Evolutionary conservation across 2,888 invertebrate genomes (phyloP).

Genomic region (Dromius quadrimaculatus): DNA sequence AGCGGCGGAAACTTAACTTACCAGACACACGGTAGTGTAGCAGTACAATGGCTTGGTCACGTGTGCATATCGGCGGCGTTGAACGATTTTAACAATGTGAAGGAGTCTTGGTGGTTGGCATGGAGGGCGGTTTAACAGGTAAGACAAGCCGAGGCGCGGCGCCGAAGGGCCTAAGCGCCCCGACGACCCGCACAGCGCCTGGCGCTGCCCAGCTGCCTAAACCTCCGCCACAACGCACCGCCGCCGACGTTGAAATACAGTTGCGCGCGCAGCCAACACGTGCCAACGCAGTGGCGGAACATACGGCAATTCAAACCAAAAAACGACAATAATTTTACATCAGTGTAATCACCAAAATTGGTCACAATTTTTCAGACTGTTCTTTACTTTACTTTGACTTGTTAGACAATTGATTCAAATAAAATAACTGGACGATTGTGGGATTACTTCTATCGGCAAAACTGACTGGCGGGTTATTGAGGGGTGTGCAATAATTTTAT

Average conservation of each 20-base stretch:
- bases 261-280: slow-evolving; percentile 63
- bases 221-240: background rate
- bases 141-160: slow-evolving; percentile 52
- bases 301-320: background rate
- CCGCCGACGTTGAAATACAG: slow-evolving; percentile 18
- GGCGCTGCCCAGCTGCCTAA: slow-evolving; percentile 15
- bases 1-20: background rate
- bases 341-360: no score
- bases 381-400: background rate
- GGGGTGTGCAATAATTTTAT: no score
- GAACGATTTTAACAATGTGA: slow-evolving; percentile 23
- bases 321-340: background rate
- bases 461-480: no score
- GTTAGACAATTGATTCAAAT: no score
- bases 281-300: slow-evolving; percentile 59
- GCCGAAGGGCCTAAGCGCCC: slow-evolving; percentile 44
- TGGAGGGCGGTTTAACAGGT: slow-evolving; percentile 50
- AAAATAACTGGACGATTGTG: no score
- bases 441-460: no score
- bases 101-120: background rate
- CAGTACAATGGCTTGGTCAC: slow-evolving; percentile 66
- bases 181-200: slow-evolving; percentile 17
- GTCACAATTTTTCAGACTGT: background rate
- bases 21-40: slow-evolving; percentile 60
- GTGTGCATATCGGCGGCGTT: slow-evolving; percentile 58